phyloP scores from a whole-genome alignment of 2,888 invertebrate genomes.

The Sinhomidia bicolor region DNA sequence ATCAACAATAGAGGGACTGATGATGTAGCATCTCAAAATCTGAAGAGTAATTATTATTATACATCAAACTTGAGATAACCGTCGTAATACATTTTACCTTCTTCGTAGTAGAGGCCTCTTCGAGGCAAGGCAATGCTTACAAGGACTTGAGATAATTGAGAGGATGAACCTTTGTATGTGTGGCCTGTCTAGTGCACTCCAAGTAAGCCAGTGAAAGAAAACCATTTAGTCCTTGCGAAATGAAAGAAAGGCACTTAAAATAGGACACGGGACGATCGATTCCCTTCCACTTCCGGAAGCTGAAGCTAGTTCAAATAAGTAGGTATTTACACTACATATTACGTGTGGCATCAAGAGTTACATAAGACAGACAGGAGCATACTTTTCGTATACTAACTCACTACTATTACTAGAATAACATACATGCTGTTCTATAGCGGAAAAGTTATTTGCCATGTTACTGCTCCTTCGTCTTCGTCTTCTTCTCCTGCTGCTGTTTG shows the following conservation, averaged over 20 bases:
- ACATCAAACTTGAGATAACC: no score
- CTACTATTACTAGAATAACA: background rate
- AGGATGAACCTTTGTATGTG: no score
- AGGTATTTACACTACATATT: conserved; percentile 43
- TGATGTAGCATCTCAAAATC: no score
- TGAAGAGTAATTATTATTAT: no score
- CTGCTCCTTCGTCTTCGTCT: background rate
- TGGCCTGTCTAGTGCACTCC: no score
- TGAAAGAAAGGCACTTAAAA: conserved; percentile 55
- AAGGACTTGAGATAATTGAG: no score
- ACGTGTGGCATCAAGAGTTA: conserved; percentile 41
- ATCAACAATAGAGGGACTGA: no score
- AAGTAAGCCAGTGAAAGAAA: background rate
- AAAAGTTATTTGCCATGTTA: background rate
- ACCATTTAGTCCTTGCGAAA: conserved; percentile 21
- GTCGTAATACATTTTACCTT: no score
- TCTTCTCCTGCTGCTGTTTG: no score
- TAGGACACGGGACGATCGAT: conserved; percentile 57
- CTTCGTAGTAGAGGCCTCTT: no score
- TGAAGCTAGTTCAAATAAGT: conserved; percentile 45
- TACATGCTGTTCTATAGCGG: background rate
- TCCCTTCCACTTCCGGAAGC: conserved; percentile 59
- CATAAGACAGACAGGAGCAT: conserved; percentile 30
- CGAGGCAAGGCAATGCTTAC: no score
- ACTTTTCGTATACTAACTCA: no score